Conservation (phyloP, 2,797 vertebrate genomes). For the Aeoliscus strigatus region DNA sequence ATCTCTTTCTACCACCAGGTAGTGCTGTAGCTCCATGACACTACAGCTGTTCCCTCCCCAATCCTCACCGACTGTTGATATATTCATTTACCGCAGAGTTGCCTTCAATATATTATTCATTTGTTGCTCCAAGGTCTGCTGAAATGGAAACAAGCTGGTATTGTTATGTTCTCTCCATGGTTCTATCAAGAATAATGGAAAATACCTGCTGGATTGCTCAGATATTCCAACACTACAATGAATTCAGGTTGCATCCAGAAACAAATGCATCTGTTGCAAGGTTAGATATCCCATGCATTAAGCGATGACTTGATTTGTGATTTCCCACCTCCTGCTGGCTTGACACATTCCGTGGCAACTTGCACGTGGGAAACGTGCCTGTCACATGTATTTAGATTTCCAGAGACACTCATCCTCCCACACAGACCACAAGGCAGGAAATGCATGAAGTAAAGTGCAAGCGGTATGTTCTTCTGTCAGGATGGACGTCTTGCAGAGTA, state of each 20-base stretch:
- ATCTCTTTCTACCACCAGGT: conserved; percentile 44
- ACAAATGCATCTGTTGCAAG: conserved; percentile 14
- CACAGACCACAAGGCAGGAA: conserved; percentile 29
- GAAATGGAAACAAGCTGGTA: conserved; percentile 57
- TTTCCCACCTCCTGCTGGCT: conserved; percentile 16
- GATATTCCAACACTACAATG: conserved; percentile 24
- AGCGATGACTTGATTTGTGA: conserved; percentile 27
- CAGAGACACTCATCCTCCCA: conserved; percentile 34
- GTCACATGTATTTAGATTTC: conserved; percentile 31
- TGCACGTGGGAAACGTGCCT: conserved; percentile 29
- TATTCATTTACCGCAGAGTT: conserved; percentile 66
- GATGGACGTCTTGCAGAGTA: conserved; percentile 10
- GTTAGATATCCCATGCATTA: conserved; percentile 15
- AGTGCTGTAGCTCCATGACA: conserved; percentile 63
- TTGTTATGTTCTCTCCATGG: conserved; percentile 51
- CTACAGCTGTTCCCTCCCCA: conserved; percentile 4
- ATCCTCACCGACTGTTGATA: conserved; percentile 44
- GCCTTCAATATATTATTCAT: conserved; percentile 65
- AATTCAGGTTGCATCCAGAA: conserved; percentile 28
- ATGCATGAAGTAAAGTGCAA: conserved; percentile 26
- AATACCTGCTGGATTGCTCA: conserved; percentile 33
- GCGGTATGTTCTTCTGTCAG: conserved; percentile 12
- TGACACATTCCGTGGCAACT: conserved; percentile 31
- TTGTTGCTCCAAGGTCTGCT: conserved; percentile 54
- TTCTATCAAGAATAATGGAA: conserved; percentile 52